Evolutionary conservation across 2,888 invertebrate genomes (phyloP).

Genomic region (Chymomyza caudatula): DNA sequence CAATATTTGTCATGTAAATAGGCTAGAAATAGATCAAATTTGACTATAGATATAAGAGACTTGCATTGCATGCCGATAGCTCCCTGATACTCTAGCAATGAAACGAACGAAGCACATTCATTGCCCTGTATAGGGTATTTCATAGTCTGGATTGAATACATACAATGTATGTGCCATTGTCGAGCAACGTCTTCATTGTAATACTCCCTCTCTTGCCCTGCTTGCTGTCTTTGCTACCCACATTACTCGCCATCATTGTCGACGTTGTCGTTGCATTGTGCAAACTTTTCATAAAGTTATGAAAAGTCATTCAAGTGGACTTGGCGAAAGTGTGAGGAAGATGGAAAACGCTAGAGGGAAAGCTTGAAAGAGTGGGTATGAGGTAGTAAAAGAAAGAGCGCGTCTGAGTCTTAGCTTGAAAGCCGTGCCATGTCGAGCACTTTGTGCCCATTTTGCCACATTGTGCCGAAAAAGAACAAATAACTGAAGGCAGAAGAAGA

Average conservation of each 20-base stretch:
- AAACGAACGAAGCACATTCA: no score
- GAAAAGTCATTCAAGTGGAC: slow-evolving; percentile 67
- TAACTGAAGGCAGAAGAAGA: not conserved
- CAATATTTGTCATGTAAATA: no score
- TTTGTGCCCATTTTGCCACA: slow-evolving; percentile 60
- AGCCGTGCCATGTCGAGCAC: slow-evolving; percentile 41
- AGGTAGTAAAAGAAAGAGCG: no score
- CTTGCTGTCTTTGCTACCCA: no score
- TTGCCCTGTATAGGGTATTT: not conserved
- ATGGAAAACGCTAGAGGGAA: not conserved
- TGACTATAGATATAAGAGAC: no score
- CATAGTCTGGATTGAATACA: not conserved
- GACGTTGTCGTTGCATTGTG: slow-evolving; percentile 46
- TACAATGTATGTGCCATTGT: not conserved
- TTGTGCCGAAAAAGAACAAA: slow-evolving; percentile 8
- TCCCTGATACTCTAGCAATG: no score
- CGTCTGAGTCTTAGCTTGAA: slow-evolving; percentile 17
- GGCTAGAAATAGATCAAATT: no score
- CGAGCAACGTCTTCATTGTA: not conserved
- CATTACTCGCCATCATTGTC: not conserved
- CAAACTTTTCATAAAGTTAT: slow-evolving; percentile 65
- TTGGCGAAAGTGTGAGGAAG: not conserved
- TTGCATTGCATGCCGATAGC: no score
- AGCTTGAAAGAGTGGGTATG: not conserved
- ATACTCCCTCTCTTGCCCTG: not conserved